Evolutionary conservation across 2,888 invertebrate genomes (phyloP), one percentile per base, ranked within the genome.

Genomic region (Rhimphoctona megacephalus): DNA sequence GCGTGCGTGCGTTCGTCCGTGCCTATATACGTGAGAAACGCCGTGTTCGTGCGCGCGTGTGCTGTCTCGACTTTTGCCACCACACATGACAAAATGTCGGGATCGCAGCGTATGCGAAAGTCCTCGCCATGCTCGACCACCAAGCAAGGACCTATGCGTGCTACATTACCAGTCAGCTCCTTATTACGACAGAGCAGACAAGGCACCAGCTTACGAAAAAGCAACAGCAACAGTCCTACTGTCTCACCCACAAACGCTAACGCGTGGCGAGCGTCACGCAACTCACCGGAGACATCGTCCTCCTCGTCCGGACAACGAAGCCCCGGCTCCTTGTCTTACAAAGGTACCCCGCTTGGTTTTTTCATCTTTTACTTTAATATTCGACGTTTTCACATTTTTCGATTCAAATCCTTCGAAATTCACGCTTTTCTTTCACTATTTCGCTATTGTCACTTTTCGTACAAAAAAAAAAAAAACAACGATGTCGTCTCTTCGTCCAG

Each of bases 111-210:
- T 90, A 93, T 94, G 94, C 96, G 96, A 91, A 96, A 96, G 95
- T 96, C 96, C 92, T 96, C 96, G 85, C 96, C 97, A 92, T 96
- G 96, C 93, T 95, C 96, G 88, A 94, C 92, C 89, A 94, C 91
- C 90, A 95, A 96, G 93, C 95, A 95, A 90, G 97, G 97, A 81
- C 97, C 97, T 89, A 96, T 97, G 96, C 96, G 97, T 94, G 97
- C 97, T 84, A 97, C 97, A 85, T 95, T 97, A 93, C 97, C 97
- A 90, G 96, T 97, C 92, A 96, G 97, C 81, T 97, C 97, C 85
- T 95, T 97, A 88, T 95, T 97, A 94, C 96, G 97, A 92, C 95
- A 95, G 92, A 96, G 96, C 92, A 95, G 96, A 86, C 96, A 95
- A 93, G 95, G 92, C 92, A 94, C 93, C 94, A 94, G 92, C 74